A percentile compares a stretch with the other conserved stretches of the same genome.
Conservation (phyloP, 2,888 invertebrate species). For the Polylopha cassiicola region DNA sequence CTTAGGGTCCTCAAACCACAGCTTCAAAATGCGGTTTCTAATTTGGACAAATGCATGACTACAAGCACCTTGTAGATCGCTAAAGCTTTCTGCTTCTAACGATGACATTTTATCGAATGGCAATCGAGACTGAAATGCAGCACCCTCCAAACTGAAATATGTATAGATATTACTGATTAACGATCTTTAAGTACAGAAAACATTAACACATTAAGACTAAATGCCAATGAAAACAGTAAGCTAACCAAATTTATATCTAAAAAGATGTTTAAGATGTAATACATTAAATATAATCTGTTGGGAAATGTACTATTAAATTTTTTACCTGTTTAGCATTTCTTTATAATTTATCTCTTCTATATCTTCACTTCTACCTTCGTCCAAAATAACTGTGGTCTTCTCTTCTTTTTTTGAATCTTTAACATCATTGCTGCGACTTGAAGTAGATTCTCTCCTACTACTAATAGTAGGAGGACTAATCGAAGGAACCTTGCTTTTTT, state of each 20-base stretch:
- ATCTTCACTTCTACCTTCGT: constrained; percentile 79
- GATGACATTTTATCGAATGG: constrained; percentile 97
- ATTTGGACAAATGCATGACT: constrained; percentile 94
- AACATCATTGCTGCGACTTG: constrained; percentile 61
- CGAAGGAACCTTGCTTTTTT: constrained; percentile 77
- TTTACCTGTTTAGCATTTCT: constrained; percentile 65
- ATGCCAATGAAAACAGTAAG: too few species aligned
- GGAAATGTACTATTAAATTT: constrained; percentile 1
- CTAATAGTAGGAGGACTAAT: constrained; percentile 75
- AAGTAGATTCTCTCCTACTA: constrained; percentile 72
- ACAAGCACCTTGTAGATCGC: constrained; percentile 91
- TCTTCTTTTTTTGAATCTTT: constrained; percentile 72
- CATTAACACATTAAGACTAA: too few species aligned
- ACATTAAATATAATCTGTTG: too few species aligned
- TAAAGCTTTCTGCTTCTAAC: constrained; percentile 94
- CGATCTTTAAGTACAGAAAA: too few species aligned
- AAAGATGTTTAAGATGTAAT: too few species aligned
- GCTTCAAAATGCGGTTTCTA: constrained; percentile 91
- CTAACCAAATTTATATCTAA: too few species aligned
- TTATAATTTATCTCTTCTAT: constrained; percentile 79
- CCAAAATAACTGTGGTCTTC: constrained; percentile 46
- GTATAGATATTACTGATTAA: too few species aligned
- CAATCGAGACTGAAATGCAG: constrained; percentile 94
- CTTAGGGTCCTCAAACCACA: constrained; percentile 98
- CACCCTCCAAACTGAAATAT: constrained; percentile 86